Percentiles rank a stretch among this genome's conserved stretches.
Evolutionary conservation across 2,113 vertebrate genomes (phyloP).

Genomic region (Tympanuchus pallidicinctus): DNA sequence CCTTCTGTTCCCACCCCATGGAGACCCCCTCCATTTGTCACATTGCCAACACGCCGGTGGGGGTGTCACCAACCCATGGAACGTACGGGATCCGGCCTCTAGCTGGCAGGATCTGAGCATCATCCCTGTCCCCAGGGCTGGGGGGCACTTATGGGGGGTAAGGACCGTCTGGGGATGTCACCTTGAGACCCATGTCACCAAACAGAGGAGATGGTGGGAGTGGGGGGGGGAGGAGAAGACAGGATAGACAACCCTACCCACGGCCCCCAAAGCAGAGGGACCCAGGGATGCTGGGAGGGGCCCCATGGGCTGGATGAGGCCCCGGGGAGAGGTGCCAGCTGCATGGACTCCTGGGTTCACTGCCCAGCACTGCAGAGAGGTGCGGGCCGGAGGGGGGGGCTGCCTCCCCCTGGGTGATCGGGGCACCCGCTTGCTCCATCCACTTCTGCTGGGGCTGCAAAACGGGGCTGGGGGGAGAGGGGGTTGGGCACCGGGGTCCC

Average conservation of each 20-base stretch:
- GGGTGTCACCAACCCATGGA: background rate
- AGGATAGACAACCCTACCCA: background rate
- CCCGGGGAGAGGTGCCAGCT: background rate
- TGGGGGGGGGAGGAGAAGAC: no score
- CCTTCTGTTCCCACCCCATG: background rate
- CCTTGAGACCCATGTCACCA: background rate
- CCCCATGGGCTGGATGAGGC: conserved; percentile 43
- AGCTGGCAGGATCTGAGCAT: background rate
- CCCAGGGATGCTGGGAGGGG: conserved; percentile 20
- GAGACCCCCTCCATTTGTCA: background rate
- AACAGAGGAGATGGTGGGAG: background rate
- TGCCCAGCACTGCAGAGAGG: conserved; percentile 60
- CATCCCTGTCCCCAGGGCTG: background rate
- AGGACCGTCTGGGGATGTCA: background rate
- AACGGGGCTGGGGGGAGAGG: background rate
- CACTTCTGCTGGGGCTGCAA: background rate
- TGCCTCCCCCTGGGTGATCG: background rate
- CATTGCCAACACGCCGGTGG: background rate
- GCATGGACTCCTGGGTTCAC: conserved; percentile 28
- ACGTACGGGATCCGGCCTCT: background rate
- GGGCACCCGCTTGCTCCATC: background rate
- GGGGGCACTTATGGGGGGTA: background rate
- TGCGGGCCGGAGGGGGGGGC: background rate
- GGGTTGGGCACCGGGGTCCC: fast-evolving
- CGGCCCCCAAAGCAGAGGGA: background rate